phyloP scores from a whole-genome alignment of 2,113 vertebrate species.

The Paracanthobrama guichenoti region DNA sequence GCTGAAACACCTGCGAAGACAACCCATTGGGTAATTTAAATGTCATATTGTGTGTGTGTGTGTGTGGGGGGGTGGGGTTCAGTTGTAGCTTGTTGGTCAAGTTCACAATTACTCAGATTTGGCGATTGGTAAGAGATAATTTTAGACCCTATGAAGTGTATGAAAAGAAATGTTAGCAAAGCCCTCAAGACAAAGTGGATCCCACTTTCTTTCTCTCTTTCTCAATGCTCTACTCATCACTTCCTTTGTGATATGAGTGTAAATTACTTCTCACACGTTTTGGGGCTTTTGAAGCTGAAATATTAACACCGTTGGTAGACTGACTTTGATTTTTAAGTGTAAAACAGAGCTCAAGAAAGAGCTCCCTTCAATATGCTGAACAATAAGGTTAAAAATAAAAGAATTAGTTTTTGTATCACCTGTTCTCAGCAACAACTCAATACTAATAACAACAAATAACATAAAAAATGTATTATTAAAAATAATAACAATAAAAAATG shows the following conservation, averaged over 20 bases:
- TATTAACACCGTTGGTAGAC: constrained; percentile 22
- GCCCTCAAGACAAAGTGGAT: not conserved
- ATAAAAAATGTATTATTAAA: too few relatives aligned
- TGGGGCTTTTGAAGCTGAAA: not conserved
- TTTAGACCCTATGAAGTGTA: not conserved
- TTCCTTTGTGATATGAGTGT: not conserved
- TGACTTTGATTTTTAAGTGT: not conserved
- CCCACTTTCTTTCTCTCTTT: not conserved
- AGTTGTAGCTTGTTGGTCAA: not conserved
- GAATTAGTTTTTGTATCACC: too few relatives aligned
- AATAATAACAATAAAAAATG: too few relatives aligned
- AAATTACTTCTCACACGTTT: constrained; percentile 22
- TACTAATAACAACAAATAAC: too few relatives aligned
- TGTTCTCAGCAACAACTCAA: too few relatives aligned
- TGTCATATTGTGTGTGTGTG: too few relatives aligned
- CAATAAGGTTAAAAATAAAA: not conserved
- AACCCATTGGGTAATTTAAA: not conserved
- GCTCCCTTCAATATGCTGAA: not conserved
- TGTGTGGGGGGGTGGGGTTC: too few relatives aligned
- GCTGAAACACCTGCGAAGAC: constrained; percentile 76
- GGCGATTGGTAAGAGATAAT: not conserved
- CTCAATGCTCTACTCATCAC: not conserved
- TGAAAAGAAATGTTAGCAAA: not conserved
- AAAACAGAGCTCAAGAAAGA: not conserved
- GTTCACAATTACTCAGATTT: not conserved